Evolutionary conservation across 1,140 invertebrate species (phyloP), one percentile per base, ranked within the genome.

Genomic region (Platyscapa corneri): DNA sequence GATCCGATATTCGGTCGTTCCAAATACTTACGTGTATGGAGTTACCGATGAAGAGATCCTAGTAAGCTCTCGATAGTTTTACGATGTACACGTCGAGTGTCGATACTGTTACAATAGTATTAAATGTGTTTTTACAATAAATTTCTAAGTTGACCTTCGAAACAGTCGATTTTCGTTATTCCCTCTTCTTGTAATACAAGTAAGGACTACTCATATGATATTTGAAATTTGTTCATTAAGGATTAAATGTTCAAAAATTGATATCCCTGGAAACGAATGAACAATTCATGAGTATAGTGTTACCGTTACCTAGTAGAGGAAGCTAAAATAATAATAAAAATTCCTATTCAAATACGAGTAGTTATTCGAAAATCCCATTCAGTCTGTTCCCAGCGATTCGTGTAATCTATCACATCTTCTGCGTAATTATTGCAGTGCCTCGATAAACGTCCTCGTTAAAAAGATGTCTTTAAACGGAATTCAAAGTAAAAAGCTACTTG

Each of bases 41-140:
- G 70, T 74, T 32, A 42, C 37, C 70, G 37, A 74, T 74, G 70
- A 74, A 74, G 37, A 74, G 34, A 74, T 74, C 70, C 37, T 39
- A 39, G 23, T 74, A 74, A 74, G 70, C 37, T n/a, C 37, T 74
- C 37, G 0, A 23, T 42, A 74, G 37, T 42, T 74, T 74, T 74
- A 74, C 70, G 70, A 74, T n/a, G 70, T 42, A 42, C 20, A 42
- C 37, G 42, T 42, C 7, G 23, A 74, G 23, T 74, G n/a, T 42
- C 70, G 37, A 74, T 74, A 42, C 70, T 42, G 37, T 74, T 74
- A 74, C 70, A 74, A 42, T 74, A n/a, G 8, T 74, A 74, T 74
- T 72, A 42, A 74, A 74, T 42, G 70, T 42, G n/a, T 42, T 42
- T 74, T 42, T 42, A 74, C 70, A 74, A 1, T 74, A 10, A 27